These are phyloP conservation scores for Camponotus fellah DNA, from an alignment of 2,888 invertebrate genomes.

Conservation along the genomic window DNA sequence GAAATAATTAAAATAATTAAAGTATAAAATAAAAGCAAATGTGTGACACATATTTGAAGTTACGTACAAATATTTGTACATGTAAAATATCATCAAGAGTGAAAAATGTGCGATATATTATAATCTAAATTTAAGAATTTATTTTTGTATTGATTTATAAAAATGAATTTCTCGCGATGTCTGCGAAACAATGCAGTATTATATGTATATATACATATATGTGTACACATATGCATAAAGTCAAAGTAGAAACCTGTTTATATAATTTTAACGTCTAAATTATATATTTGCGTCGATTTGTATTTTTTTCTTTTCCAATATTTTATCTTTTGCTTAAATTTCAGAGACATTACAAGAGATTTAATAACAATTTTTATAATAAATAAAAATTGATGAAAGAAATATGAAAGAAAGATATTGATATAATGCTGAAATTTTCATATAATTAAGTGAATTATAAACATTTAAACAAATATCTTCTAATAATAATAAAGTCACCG, in stretches of 20 bases:
- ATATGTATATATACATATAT: constrained; percentile 18
- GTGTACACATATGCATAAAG: constrained; percentile 46
- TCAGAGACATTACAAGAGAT: not conserved
- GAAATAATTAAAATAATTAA: no score
- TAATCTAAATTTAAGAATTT: not conserved
- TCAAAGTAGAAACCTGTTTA: constrained; percentile 72
- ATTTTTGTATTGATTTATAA: constrained; percentile 19
- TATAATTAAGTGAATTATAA: constrained; percentile 62
- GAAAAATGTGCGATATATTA: not conserved
- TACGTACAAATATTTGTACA: constrained; percentile 24
- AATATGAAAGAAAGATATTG: constrained; percentile 49
- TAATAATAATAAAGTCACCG: constrained; percentile 80
- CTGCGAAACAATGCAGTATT: constrained; percentile 5
- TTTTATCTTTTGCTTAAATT: constrained; percentile 46
- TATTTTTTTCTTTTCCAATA: constrained; percentile 60
- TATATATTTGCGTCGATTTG: constrained; percentile 78
- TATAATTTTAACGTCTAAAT: constrained; percentile 78
- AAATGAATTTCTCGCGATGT: constrained; percentile 27
- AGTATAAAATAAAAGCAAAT: no score
- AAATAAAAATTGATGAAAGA: constrained; percentile 2
- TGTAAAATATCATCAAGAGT: constrained; percentile 42
- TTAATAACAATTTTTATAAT: not conserved
- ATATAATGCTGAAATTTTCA: constrained; percentile 60
- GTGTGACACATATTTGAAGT: not conserved
- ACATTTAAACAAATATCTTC: constrained; percentile 67